Evolutionary conservation across 2,797 vertebrate genomes (phyloP), one percentile per base, ranked within the genome.

Genomic region (Silurus aristotelis): DNA sequence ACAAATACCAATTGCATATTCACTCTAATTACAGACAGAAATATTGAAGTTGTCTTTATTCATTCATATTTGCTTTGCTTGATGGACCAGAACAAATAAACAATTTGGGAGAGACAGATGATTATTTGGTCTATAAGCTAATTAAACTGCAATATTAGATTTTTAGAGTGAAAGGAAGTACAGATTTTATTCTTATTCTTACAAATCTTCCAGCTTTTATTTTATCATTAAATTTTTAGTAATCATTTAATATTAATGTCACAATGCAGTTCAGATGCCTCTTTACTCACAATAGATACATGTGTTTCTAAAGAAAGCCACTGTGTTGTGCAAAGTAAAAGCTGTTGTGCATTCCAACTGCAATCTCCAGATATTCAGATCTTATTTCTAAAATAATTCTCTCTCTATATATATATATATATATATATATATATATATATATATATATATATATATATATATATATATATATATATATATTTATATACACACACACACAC

Each of bases 1-100:
- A 90, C 87, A 93, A 88, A 93, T 92, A 92, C 87, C 83, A 92
- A 89, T 93, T 92, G 92, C 86, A 70, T 82, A 85, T 75, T 86
- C 86, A 58, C 87, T 79, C 89, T 46, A 86, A 91, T 88, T 89
- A 86, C 89, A 90, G 84, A 38, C 91, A 89, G 89, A 89, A 90
- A 90, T 89, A 91, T 88, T 88, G 90, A 92, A 88, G 27, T 22
- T 46, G 84, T 87, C 67, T 38, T 90, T 89, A 80, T 70, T 80
- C 71, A 84, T 76, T 27, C 85, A 88, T 90, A 91, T 90, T 91
- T 92, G 70, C 79, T 81, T 80, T 75, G 48, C 80, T 46, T 71
- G 55, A 68, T 55, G 83, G 55, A 71, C 17, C 22, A 80, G 38
- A 56, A 71, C 64, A 71, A 79, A 56, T 78, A 61, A 84, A 48